Conservation (phyloP, 2,797 vertebrate species). For the Manis crassicaudata region DNA sequence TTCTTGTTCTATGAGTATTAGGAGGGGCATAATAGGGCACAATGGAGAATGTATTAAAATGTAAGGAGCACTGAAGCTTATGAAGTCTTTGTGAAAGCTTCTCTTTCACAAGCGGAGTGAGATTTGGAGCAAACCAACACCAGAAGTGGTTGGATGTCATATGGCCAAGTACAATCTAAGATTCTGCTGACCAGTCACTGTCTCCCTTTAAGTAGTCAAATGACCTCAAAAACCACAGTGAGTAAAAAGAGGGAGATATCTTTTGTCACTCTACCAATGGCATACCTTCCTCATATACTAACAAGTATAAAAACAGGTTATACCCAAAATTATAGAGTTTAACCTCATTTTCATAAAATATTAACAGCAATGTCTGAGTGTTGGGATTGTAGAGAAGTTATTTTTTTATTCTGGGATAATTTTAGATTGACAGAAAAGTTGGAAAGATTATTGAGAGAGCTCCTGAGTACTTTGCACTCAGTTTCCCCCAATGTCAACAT, state of each 20-base stretch:
- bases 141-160: neutral
- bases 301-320: neutral
- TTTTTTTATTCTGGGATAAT: neutral
- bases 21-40: neutral
- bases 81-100: neutral
- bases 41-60: neutral
- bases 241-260: neutral
- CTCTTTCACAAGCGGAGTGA: neutral
- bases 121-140: neutral
- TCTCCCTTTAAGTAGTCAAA: neutral
- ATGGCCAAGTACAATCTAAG: neutral
- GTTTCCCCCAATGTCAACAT: neutral
- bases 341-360: neutral
- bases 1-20: conserved; percentile 1
- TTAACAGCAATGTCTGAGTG: neutral
- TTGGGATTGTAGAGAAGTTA: neutral
- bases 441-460: neutral
- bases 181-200: neutral
- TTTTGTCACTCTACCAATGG: neutral
- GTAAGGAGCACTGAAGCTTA: neutral
- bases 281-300: neutral
- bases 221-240: neutral
- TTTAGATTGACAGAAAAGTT: conserved; percentile 16
- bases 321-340: neutral
- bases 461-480: neutral